Base-by-base conservation (phyloP, 2,888 invertebrate genomes). In the Ophion ventricosus region DNA sequence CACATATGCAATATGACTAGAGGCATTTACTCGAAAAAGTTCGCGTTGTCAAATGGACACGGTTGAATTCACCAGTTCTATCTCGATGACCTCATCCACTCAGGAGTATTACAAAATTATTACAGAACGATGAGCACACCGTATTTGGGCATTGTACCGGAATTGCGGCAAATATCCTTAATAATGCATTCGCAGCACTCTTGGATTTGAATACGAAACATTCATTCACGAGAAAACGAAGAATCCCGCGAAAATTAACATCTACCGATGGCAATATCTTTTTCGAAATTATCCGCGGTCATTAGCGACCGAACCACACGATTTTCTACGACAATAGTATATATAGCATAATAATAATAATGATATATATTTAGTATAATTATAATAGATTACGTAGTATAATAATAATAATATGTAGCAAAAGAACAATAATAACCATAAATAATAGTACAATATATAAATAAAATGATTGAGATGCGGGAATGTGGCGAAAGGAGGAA, bases 1-100 rank as follows among this genome's bases (percentile, higher is more conserved):
- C 49, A 49, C 17, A 49, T 49, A 49, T 49, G 49, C 49, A 49
- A 49, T 49, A 49, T 49, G 14, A 4, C 49, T 49, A 49, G 49
- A 49, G 17, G 25, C 40, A 72, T 29, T 56, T 70, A 69, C 20
- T 54, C 70, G 54, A 63, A 80, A 69, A 75, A 54, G 63, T 67
- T 56, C 70, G 49, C 23, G 49, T 23, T 35, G 20, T 59, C 26
- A 75, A 75, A 81, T 70, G n/a, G 75, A 70, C 56, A n/a, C 49
- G 69, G 61, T 75, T 75, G 40, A 56, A 70, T 70, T 43, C 75
- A 70, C 64, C 70, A 56, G 35, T 69, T 56, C 70, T 64, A 75
- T 75, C 75, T 75, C 43, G 56, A 26, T 70, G 69, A 70, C 70
- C 70, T 81, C 70, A 40, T 67, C 49, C 17, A 17, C 49, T 17